Evolutionary conservation across 2,797 vertebrate genomes (phyloP).

Genomic region (Urophycis tenuis): DNA sequence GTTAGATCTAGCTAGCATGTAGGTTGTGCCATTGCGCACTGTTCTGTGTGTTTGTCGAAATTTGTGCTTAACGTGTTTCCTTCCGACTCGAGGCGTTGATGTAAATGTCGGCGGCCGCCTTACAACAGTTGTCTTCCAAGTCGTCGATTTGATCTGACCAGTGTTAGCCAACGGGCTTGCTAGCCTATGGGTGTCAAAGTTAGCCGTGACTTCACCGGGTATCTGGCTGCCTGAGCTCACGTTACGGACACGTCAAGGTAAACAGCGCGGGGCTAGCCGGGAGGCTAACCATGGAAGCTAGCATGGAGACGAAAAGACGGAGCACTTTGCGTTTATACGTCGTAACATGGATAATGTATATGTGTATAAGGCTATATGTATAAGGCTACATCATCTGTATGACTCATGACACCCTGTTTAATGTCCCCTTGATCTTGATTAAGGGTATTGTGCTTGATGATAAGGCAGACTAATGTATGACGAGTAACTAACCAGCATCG

Average conservation of each 20-base stretch:
- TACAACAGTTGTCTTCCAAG: constrained; percentile 13
- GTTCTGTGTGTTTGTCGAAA: constrained; percentile 21
- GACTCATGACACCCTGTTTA: background rate
- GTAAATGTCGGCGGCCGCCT: background rate
- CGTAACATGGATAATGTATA: too few relatives aligned
- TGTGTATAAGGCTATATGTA: too few relatives aligned
- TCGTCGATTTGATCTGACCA: constrained; percentile 15
- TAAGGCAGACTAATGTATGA: background rate
- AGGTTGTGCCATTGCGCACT: constrained; percentile 30
- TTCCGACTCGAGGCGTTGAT: constrained; percentile 4
- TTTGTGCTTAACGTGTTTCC: background rate
- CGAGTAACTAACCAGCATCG: background rate
- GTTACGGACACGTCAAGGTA: constrained; percentile 74
- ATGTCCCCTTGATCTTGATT: background rate
- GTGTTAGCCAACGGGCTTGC: constrained; percentile 44
- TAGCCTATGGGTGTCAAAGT: constrained; percentile 60
- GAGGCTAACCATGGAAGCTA: background rate
- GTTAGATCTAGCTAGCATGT: constrained; percentile 57
- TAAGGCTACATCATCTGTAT: too few relatives aligned
- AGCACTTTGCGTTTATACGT: too few relatives aligned
- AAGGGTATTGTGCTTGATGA: background rate
- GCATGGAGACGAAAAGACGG: too few relatives aligned
- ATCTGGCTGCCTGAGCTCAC: constrained; percentile 58
- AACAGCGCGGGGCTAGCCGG: constrained; percentile 40
- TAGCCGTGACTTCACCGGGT: constrained; percentile 62